Base-by-base conservation (phyloP, 2,888 invertebrate genomes). In the Noctua janthe region DNA sequence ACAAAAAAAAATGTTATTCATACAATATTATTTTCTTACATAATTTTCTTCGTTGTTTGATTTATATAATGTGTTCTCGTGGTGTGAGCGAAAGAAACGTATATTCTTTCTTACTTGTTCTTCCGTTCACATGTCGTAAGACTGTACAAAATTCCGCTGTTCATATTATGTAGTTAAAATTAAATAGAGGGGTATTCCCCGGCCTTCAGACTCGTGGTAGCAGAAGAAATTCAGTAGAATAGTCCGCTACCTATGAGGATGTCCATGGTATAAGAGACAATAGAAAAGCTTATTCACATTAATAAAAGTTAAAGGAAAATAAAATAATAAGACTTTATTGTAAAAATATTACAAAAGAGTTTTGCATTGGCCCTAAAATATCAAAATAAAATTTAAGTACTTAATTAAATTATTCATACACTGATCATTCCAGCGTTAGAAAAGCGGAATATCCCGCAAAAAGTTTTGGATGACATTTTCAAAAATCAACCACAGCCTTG, bases 381-480 rank as follows among this genome's bases (percentile, higher is more conserved):
- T 29, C 5, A n/a, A n/a, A 13, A 29, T 29, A 29, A 62, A 59
- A 62, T 6, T 13, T 29, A 29, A 62, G 59, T n/a, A 11, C 7
- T 23, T 59, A n/a, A 67, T 23, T 23, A 66, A 20, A 23, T 29
- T 62, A 51, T 49, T 29, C 1, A 39, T n/a, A 17, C 10, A n/a
- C 3, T 70, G 6, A 64, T 71, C 20, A 29, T 82, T 85, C 15
- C 77, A 84, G 83, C n/a, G 3, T 39, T 67, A 35, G 49, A 82
- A 67, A 82, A 83, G n/a, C 20, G 70, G n/a, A 67, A 75, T 43
- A 39, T 84, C 11, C 35, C 77, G 7, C 59, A 70, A 43, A 20
- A 71, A 13, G 54, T 86, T 2, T 47, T 83, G 17, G n/a, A 76
- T 49, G 47, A 71, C 2, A 82, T 83, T n/a, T 70, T 76, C 4